Percentiles rank a stretch among this genome's conserved stretches.
These are phyloP conservation scores for Drosophila cardini DNA, from an alignment of 1,140 invertebrate genomes.

Conservation along the genomic window DNA sequence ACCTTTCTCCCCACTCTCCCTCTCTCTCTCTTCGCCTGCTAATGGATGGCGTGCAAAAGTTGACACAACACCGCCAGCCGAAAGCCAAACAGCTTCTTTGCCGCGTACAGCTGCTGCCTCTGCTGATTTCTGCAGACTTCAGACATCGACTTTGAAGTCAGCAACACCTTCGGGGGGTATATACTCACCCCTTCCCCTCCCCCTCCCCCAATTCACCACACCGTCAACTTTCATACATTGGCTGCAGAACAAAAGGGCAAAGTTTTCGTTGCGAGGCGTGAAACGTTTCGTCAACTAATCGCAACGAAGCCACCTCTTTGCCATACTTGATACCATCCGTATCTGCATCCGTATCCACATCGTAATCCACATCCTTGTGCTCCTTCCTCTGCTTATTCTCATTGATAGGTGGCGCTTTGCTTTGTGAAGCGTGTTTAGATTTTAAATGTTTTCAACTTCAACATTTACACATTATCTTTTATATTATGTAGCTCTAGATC, in stretches of 20 bases:
- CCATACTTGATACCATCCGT: conserved; percentile 7
- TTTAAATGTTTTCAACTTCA: conserved; percentile 14
- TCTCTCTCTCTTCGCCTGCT: conserved; percentile 16
- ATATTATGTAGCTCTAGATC: too few species aligned
- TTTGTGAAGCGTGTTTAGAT: conserved; percentile 28
- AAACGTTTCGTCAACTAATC: conserved; percentile 75
- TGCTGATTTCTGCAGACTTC: conserved; percentile 6
- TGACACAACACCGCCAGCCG: conserved; percentile 76
- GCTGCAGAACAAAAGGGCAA: conserved; percentile 63
- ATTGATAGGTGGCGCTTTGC: conserved; percentile 28
- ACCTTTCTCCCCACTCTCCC: neutral
- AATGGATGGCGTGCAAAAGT: conserved; percentile 80
- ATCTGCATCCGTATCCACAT: conserved; percentile 11
- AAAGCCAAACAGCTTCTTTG: conserved; percentile 71
- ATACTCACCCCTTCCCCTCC: conserved; percentile 11
- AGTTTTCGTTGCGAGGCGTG: conserved; percentile 73
- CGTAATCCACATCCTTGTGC: neutral
- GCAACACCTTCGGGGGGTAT: conserved; percentile 25
- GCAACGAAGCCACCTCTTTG: conserved; percentile 28
- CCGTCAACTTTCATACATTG: neutral
- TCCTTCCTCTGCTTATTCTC: neutral
- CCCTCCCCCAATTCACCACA: neutral
- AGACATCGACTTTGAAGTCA: conserved; percentile 21
- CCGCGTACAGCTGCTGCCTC: conserved; percentile 66
- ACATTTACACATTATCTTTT: neutral